Conservation (phyloP, 2,888 invertebrate species). For the Lathronympha strigana region DNA sequence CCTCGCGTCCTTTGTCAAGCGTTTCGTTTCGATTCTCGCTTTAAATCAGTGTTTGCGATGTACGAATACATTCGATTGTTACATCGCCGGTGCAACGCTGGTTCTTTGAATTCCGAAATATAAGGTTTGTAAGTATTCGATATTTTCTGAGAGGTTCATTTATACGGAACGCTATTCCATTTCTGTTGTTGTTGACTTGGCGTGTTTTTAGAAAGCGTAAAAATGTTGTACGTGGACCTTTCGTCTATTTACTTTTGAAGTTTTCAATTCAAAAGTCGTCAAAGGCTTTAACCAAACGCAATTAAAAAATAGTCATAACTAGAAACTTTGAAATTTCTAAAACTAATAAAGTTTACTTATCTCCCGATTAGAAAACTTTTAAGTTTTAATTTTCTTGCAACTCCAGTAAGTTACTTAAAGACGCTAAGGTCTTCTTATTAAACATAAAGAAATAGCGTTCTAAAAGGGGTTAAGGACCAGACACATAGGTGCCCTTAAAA, state of each 20-base stretch:
- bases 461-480: too few species aligned
- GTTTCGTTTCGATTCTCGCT: slow-evolving; percentile 37
- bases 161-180: slow-evolving; percentile 27
- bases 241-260: neutral
- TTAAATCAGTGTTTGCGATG: slow-evolving; percentile 42
- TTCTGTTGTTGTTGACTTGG: slow-evolving; percentile 29
- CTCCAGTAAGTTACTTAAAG: neutral
- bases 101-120: slow-evolving; percentile 40
- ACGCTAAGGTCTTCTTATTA: neutral
- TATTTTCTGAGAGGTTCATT: slow-evolving; percentile 38
- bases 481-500: too few species aligned
- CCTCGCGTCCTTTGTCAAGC: slow-evolving; percentile 33
- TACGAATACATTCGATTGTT: slow-evolving; percentile 39
- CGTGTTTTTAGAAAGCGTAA: slow-evolving; percentile 13
- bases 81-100: slow-evolving; percentile 29
- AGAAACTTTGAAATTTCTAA: too few species aligned
- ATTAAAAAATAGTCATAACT: too few species aligned
- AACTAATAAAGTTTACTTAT: slow-evolving; percentile 4
- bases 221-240: neutral
- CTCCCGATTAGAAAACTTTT: neutral
- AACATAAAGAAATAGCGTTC: neutral
- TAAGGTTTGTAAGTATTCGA: slow-evolving; percentile 40
- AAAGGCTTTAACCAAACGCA: too few species aligned
- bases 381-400: neutral
- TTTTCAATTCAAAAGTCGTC: neutral